Conservation (phyloP, 2,888 invertebrate species). For the Horisme vitalbata region DNA sequence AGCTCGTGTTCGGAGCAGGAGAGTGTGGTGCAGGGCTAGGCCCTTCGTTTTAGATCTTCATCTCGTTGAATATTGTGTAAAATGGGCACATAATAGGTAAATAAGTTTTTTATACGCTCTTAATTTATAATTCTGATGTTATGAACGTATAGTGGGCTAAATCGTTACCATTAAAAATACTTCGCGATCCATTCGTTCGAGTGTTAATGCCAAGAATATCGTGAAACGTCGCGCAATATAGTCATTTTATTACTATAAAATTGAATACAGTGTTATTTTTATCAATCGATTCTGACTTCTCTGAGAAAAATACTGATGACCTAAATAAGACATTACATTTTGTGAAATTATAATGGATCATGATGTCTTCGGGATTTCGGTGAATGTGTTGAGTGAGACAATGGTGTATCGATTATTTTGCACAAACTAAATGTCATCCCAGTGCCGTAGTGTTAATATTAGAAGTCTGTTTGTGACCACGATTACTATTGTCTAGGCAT, state of each 20-base stretch:
- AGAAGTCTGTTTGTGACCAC: slow-evolving; percentile 79
- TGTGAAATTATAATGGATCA: slow-evolving; percentile 46
- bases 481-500: slow-evolving; percentile 80
- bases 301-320: slow-evolving; percentile 33
- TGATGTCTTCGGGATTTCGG: slow-evolving; percentile 64
- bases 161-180: slow-evolving; percentile 59
- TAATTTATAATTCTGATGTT: slow-evolving; percentile 21
- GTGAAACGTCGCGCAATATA: slow-evolving; percentile 71
- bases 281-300: slow-evolving; percentile 45
- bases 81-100: slow-evolving; percentile 83
- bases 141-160: slow-evolving; percentile 32
- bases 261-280: slow-evolving; percentile 67
- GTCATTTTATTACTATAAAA: slow-evolving; percentile 64
- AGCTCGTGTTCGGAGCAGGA: slow-evolving; percentile 80
- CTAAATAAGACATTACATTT: slow-evolving; percentile 34
- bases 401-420: slow-evolving; percentile 83
- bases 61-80: slow-evolving; percentile 73
- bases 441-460: slow-evolving; percentile 80
- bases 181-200: slow-evolving; percentile 58
- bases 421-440: slow-evolving; percentile 82
- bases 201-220: slow-evolving; percentile 77
- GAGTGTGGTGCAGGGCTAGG: slow-evolving; percentile 79
- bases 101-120: slow-evolving; percentile 50
- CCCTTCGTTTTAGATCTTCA: slow-evolving; percentile 78
- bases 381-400: slow-evolving; percentile 80